Evolutionary conservation across 2,113 vertebrate genomes (phyloP).

Genomic region (Machaerirhynchus nigripectus): DNA sequence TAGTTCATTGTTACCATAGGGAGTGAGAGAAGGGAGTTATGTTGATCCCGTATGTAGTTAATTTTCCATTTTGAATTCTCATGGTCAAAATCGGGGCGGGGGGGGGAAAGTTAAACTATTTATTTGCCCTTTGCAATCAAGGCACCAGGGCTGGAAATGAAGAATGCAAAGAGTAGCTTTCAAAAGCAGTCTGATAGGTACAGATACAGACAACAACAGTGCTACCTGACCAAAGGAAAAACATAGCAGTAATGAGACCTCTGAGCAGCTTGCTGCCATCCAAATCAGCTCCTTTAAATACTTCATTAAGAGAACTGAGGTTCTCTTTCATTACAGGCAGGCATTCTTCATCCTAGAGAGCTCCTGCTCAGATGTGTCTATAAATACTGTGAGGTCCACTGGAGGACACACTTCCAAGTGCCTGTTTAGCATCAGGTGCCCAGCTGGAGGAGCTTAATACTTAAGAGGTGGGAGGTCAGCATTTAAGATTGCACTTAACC

Average conservation of each 20-base stretch:
- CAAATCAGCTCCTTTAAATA: not conserved
- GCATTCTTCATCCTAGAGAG: not conserved
- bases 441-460: not conserved
- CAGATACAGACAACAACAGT: not conserved
- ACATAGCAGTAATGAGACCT: not conserved
- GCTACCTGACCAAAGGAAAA: not conserved
- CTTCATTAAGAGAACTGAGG: not conserved
- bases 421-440: not conserved
- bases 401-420: not conserved
- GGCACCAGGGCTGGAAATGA: not conserved
- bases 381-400: not conserved
- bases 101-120: not conserved
- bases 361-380: not conserved
- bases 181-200: not conserved
- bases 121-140: not conserved
- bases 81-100: rapidly evolving
- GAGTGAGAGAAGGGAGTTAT: not conserved
- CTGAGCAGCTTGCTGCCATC: not conserved
- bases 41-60: not conserved
- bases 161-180: not conserved
- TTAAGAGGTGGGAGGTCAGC: not conserved
- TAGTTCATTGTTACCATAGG: not conserved
- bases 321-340: not conserved
- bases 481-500: not conserved
- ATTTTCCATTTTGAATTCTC: not conserved